phyloP scores from a whole-genome alignment of 2,888 invertebrate species.

The Herminia tarsipennalis region DNA sequence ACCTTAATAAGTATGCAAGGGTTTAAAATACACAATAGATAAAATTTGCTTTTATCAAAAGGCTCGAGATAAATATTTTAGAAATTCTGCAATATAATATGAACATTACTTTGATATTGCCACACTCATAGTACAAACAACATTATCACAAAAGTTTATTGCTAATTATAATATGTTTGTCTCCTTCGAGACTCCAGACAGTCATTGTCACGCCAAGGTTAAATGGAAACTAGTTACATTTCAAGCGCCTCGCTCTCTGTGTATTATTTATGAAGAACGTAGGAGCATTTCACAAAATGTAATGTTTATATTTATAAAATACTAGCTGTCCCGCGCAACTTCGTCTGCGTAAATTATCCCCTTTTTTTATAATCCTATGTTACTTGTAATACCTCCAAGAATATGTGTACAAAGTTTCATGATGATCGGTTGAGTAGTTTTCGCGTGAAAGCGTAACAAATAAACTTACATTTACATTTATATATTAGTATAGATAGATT shows the following conservation, averaged over 20 bases:
- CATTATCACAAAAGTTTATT: conserved; percentile 23
- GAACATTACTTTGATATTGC: conserved; percentile 10
- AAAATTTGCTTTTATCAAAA: background rate
- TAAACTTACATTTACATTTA: too few species aligned
- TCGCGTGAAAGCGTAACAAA: too few species aligned
- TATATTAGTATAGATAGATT: too few species aligned
- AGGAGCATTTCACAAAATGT: too few species aligned
- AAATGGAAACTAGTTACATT: conserved; percentile 14
- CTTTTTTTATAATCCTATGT: too few species aligned
- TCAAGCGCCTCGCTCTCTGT: background rate
- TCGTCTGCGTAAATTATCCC: too few species aligned
- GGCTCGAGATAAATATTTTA: background rate
- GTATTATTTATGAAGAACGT: background rate
- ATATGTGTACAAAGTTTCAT: too few species aligned
- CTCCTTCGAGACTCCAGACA: conserved; percentile 30
- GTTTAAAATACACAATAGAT: background rate
- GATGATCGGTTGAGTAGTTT: too few species aligned
- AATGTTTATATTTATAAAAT: too few species aligned
- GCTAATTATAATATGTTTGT: conserved; percentile 33
- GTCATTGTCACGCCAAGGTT: conserved; percentile 35
- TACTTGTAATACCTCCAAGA: too few species aligned
- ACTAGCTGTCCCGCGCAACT: too few species aligned
- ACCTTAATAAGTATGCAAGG: background rate
- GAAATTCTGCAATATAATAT: conserved; percentile 2
- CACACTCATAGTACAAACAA: conserved; percentile 15